phyloP scores from a whole-genome alignment of 2,888 invertebrate species.

The Limnephilus rhombicus region DNA sequence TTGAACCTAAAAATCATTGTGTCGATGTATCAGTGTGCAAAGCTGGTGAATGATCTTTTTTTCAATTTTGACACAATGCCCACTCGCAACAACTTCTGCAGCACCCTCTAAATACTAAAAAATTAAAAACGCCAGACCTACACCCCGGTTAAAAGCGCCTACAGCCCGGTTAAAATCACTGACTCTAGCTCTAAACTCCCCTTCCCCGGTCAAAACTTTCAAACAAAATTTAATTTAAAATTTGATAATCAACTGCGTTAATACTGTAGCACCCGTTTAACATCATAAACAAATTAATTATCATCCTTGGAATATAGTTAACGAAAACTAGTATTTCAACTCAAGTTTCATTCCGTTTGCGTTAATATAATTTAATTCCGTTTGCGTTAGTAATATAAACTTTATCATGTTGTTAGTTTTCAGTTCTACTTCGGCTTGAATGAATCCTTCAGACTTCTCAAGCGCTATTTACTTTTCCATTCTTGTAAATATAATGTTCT shows the following conservation, averaged over 20 bases:
- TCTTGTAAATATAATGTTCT: not conserved
- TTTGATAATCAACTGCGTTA: not conserved
- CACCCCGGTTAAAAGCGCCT: too few species aligned
- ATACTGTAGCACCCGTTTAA: not conserved
- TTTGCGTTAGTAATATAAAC: not conserved
- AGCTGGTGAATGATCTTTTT: too few species aligned
- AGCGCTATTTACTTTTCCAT: not conserved
- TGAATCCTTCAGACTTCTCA: constrained; percentile 1
- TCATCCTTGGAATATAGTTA: not conserved
- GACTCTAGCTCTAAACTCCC: too few species aligned
- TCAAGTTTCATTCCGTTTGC: not conserved
- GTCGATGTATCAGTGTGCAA: too few species aligned
- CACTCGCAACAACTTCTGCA: too few species aligned
- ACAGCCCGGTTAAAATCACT: too few species aligned
- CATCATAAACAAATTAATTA: not conserved
- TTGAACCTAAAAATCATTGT: too few species aligned
- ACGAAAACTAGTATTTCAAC: not conserved
- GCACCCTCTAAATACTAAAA: too few species aligned
- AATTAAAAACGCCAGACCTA: too few species aligned
- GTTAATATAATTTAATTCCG: not conserved
- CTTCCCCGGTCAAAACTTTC: not conserved
- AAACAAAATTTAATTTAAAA: not conserved
- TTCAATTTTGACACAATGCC: too few species aligned
- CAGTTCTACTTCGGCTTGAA: not conserved
- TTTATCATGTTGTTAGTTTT: not conserved